Conservation (phyloP, 2,113 vertebrate species). For the Periophthalmodon schlosseri region DNA sequence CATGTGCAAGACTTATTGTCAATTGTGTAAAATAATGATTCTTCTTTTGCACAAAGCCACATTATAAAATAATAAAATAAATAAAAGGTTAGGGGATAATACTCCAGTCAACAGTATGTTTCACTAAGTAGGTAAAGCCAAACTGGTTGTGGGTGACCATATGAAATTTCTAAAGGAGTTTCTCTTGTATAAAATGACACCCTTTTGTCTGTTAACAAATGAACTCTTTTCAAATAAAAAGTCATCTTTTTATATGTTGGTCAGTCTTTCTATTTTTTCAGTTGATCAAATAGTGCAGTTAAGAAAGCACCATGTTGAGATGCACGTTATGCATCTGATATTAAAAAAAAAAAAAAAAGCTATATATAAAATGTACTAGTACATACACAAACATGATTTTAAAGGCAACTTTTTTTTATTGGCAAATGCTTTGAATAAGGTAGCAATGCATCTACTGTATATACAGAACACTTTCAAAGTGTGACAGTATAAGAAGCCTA, state of each 20-base stretch:
- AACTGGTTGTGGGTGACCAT: not conserved
- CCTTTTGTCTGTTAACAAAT: no score
- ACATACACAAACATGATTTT: not conserved
- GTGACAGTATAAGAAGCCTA: slow-evolving; percentile 42
- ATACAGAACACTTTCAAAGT: slow-evolving; percentile 43
- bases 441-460: slow-evolving; percentile 45
- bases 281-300: no score
- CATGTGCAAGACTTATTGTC: not conserved
- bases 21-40: not conserved
- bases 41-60: not conserved
- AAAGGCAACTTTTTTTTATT: slow-evolving; percentile 67
- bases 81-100: not conserved
- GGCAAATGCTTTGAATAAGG: slow-evolving; percentile 61
- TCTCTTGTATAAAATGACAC: not conserved
- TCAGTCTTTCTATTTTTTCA: no score
- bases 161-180: not conserved
- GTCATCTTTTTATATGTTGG: not conserved
- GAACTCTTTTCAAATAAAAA: not conserved
- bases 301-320: no score
- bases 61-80: not conserved
- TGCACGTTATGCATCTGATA: no score
- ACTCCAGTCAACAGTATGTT: no score
- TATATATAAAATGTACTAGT: not conserved
- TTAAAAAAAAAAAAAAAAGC: no score
- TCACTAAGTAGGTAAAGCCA: no score